Evolutionary conservation across 2,113 vertebrate genomes (phyloP), one percentile per base, ranked within the genome.

Genomic region (Chaetorhynchus papuensis): DNA sequence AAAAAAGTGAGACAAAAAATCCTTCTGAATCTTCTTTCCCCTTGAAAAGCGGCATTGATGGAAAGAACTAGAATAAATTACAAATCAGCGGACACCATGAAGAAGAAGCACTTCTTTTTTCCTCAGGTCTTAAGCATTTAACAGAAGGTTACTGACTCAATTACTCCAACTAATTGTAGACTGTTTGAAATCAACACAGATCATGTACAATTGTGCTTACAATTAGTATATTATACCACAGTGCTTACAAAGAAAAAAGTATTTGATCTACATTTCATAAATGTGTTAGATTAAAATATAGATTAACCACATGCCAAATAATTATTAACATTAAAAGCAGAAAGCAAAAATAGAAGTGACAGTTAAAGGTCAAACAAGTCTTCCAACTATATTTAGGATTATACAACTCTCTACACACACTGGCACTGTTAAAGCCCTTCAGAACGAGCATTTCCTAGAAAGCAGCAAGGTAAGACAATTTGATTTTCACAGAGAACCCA

Each of bases 381-480:
- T 94, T 87, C 59, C 66, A 87, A 89, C 56, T 63, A 74, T 27
- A 88, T 31, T 78, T 57, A 35, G 22, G 52, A 81, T 76, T 94
- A 95, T 93, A 96, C 66, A 84, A 65, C 85, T 71, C 85, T 64
- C 72, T 12, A 78, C 44, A 52, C 31, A 72, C 21, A 74, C 39
- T 28, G 64, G 85, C 81, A 72, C 37, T 75, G 75, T 26, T 28
- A 64, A 87, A 78, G 52, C 27, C 61, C 72, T 71, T 69, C 80
- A 85, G 64, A 95, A 96, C 4, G 16, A 95, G 81, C 91, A 89
- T 93, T 97, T 96, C 97, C 97, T 97, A 94, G 96, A 97, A 77
- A 97, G 95, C 92, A 96, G 60, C 56, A 83, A 89, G 94, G 96
- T 96, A 94, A 92, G 44, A 80, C 59, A 64, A 80, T 84, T 65